These are phyloP conservation scores for Pardalotus punctatus DNA, from an alignment of 2,113 vertebrate genomes.

Conservation along the genomic window DNA sequence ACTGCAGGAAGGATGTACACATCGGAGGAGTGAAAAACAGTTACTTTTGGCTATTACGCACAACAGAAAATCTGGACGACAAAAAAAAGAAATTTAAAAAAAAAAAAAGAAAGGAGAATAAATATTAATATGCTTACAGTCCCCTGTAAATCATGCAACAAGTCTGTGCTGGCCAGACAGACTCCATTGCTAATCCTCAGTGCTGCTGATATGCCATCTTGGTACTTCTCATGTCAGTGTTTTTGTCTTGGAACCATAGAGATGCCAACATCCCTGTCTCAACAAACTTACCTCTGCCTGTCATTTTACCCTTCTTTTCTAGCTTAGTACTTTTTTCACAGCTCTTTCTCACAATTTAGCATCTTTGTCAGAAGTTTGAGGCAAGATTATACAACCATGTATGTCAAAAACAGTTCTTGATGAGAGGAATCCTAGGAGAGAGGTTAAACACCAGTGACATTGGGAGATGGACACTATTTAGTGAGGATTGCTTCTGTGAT, in stretches of 20 bases:
- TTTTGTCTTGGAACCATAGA: not conserved
- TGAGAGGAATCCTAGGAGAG: not conserved
- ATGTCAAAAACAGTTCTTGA: not conserved
- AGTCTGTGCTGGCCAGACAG: not conserved
- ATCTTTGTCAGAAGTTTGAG: not conserved
- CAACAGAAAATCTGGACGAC: not conserved
- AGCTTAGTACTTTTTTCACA: constrained; percentile 7
- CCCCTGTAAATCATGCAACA: not conserved
- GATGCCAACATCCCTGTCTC: not conserved
- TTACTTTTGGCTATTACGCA: not conserved
- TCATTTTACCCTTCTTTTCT: not conserved
- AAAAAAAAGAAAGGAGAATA: not conserved
- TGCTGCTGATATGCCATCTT: not conserved
- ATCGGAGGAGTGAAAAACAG: not conserved
- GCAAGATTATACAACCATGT: not conserved
- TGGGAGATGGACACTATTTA: not conserved
- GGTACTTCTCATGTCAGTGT: not conserved
- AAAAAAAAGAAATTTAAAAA: too few relatives aligned
- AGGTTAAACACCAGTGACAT: not conserved
- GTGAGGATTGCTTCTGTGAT: not conserved
- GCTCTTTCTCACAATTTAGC: not conserved
- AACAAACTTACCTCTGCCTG: not conserved
- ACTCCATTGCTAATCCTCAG: not conserved
- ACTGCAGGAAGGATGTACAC: not conserved
- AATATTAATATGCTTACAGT: not conserved